phyloP scores from a whole-genome alignment of 2,888 invertebrate species.

The Trichopoda pennipes region DNA sequence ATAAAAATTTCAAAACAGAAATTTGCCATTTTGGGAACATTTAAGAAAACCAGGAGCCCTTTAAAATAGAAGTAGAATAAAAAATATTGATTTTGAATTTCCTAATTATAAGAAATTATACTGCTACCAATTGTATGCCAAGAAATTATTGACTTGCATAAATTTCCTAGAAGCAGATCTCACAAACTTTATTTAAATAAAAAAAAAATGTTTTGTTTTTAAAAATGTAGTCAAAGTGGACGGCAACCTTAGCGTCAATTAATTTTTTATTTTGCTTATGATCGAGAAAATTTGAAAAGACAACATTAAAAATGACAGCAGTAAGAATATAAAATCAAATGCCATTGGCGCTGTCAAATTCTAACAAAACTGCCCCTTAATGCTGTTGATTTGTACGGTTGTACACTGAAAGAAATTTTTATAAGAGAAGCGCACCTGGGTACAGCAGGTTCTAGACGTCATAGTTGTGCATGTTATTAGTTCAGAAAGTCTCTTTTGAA shows the following conservation, averaged over 20 bases:
- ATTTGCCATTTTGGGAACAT: slow-evolving; percentile 8
- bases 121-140: background rate
- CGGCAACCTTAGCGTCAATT: background rate
- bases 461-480: no score
- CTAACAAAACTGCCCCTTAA: slow-evolving; percentile 50
- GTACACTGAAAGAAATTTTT: slow-evolving; percentile 45
- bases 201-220: background rate
- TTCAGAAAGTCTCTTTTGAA: no score
- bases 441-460: no score
- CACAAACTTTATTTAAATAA: background rate
- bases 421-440: no score
- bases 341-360: slow-evolving; percentile 58
- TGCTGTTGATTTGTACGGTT: slow-evolving; percentile 6
- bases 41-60: no score
- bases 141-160: background rate
- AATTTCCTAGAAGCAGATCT: slow-evolving; percentile 13
- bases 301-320: background rate
- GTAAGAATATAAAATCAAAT: slow-evolving; percentile 14
- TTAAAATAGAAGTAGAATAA: background rate
- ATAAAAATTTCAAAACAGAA: background rate
- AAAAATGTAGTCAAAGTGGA: background rate
- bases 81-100: background rate
- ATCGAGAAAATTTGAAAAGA: background rate
- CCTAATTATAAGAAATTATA: no score
- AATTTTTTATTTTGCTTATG: background rate